Base-by-base conservation (phyloP, 2,888 invertebrate genomes). In the Agonopterix arenella region DNA sequence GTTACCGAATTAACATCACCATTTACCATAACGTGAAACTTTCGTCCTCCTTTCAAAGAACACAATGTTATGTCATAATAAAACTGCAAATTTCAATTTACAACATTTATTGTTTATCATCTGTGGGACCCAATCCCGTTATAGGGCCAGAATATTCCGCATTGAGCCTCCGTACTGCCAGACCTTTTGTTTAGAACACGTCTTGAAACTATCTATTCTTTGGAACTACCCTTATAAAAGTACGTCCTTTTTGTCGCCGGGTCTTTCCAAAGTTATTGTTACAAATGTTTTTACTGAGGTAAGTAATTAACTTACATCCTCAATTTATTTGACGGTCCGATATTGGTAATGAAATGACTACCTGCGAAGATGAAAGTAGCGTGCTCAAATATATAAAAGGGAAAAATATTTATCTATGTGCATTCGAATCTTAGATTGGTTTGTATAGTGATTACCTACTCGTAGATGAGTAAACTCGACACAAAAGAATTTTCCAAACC, bases 131-230 rank as follows among this genome's bases (percentile, higher is more conserved):
- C 1, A 8, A 40, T 47, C 28, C 47, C 48, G 48, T 48, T 48
- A 48, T 3, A 18, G 44, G 18, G 13, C 40, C 11, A 18, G 8
- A 40, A 45, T 45, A 45, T 37, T 41, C 37, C 16, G 36, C 37
- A 18, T 28, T 28, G 38, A 13, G 62, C 63, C 73, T 74, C 67
- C 61, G 57, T 60, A 42, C 50, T 9, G 40, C 51, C 49, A 52
- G 57, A 56, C 53, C 62, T 57, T 70, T 80, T 80, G 79, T 80
- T 67, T 78, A 63, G 62, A 51, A 54, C 68, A 71, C 68, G 70
- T 68, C 68, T 68, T 59, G 56, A 54, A 59, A 68, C 69, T 68
- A 66, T 70, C 70, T 70, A 67, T 73, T 70, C 64, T 66, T 65
- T 62, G 28, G 55, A 57, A 57, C 57, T 61, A 62, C 58, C 66